Conservation (phyloP, 2,888 invertebrate genomes). For the Melikaiella ostensackeni region DNA sequence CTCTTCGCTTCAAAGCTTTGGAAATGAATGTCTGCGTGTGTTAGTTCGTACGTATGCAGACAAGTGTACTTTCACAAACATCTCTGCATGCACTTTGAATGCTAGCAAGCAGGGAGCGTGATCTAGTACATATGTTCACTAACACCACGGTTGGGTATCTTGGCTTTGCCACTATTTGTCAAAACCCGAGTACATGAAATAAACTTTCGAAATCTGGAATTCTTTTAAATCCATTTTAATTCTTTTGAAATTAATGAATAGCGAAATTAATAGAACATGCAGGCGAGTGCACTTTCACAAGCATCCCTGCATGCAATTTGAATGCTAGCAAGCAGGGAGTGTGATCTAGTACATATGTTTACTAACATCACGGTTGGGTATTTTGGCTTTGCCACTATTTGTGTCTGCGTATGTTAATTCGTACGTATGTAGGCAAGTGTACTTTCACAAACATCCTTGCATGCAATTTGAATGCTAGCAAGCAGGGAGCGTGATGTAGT, state of each 20-base stretch:
- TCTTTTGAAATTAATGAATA: no score
- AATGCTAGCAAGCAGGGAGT: no score
- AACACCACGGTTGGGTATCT: not conserved
- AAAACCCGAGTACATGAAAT: not conserved
- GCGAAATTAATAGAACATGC: no score
- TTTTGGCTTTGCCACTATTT: no score
- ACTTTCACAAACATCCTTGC: not conserved
- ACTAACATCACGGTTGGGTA: no score
- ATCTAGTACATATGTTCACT: slow-evolving; percentile 6
- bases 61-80: slow-evolving; percentile 11
- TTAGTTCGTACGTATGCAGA: not conserved
- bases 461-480: slow-evolving; percentile 10
- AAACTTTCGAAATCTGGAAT: not conserved
- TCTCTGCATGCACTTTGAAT: not conserved
- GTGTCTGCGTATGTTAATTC: not conserved
- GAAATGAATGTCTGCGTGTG: slow-evolving; percentile 42
- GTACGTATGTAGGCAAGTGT: not conserved
- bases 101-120: not conserved
- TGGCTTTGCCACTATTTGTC: not conserved
- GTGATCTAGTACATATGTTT: no score
- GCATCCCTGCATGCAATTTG: no score
- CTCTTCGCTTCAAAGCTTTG: slow-evolving; percentile 45
- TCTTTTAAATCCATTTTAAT: no score
- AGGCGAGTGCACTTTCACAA: no score
- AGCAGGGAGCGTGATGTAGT: slow-evolving; percentile 1